Base-by-base conservation (phyloP, 2,797 vertebrate genomes). In the Kryptopterus vitreolus region DNA sequence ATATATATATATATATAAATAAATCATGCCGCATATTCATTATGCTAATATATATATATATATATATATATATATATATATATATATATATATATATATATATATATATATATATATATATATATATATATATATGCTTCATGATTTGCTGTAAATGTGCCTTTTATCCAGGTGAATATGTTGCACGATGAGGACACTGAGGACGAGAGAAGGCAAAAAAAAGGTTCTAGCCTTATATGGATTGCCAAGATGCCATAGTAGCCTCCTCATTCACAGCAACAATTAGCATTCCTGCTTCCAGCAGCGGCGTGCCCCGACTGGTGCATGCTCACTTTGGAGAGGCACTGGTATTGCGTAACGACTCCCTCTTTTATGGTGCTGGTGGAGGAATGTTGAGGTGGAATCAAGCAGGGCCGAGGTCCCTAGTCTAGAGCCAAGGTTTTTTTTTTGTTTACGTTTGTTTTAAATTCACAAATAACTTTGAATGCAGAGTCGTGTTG, bases 161-260 rank as follows among this genome's bases (percentile, higher is more conserved):
- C 7, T 69, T 68, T 46, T 5, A 48, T 52, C 31, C 35, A 26
- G 22, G 13, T 10, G 46, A 48, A 48, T 26, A 52, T 3, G 20
- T 48, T 16, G 5, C 2, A 12, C 24, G 9, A 24, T 10, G 7
- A 48, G 4, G 86, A 43, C 74, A 46, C 7, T 48, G 12, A 72
- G 57, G 10, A 18, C 1, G 26, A 29, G 31, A 8, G 59, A 35
- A 29, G 1, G 4, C 7, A 58, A 12, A 43, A 18, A 33, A 35
- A 22, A 22, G 35, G 11, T n/a, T 33, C 75, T 58, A 74, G 81
- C 81, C 74, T 86, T 83, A 83, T 48, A 85, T 85, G 73, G 72
- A 70, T 43, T 29, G 52, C 76, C 70, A 81, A 74, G 77, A 85
- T 88, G 83, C 76, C 74, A 46, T 83, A 81, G 84, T 85, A 85